Conservation (phyloP, 2,888 invertebrate genomes). For the Agrilus cyanescens region DNA sequence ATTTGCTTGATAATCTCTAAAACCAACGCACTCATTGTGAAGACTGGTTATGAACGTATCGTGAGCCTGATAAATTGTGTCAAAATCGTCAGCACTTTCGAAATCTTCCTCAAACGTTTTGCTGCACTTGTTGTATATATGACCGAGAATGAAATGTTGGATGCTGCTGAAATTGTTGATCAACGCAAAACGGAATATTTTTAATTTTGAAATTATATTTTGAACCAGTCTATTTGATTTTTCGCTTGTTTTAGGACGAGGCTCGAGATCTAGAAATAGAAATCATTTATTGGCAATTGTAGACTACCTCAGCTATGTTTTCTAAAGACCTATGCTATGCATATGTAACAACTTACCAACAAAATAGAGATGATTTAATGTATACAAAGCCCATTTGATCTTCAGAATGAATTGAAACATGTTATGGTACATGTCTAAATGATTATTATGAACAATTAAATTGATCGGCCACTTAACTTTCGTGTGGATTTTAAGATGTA, state of each 20-base stretch:
- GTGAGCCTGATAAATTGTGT: constrained; percentile 26
- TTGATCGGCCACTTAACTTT: constrained; percentile 30
- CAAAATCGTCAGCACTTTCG: constrained; percentile 28
- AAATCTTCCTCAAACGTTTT: constrained; percentile 27
- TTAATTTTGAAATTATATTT: constrained; percentile 14
- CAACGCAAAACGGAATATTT: constrained; percentile 26
- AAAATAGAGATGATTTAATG: constrained; percentile 27
- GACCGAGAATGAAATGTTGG: constrained; percentile 31
- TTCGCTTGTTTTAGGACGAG: constrained; percentile 11
- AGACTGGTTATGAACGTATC: constrained; percentile 25
- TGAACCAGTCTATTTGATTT: constrained; percentile 7
- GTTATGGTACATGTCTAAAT: constrained; percentile 26
- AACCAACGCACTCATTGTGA: constrained; percentile 17
- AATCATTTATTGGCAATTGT: background rate
- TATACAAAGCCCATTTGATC: constrained; percentile 32
- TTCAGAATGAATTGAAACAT: constrained; percentile 30
- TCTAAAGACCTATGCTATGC: too few relatives aligned
- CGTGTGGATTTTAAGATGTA: constrained; percentile 23
- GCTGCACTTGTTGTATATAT: constrained; percentile 22
- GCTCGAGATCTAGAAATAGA: constrained; percentile 22
- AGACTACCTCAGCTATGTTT: too few relatives aligned
- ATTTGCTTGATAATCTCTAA: constrained; percentile 19
- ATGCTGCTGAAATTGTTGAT: constrained; percentile 27
- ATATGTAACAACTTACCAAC: too few relatives aligned
- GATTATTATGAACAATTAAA: constrained; percentile 26